Base-by-base conservation (phyloP, 2,888 invertebrate species). In the Tetragonisca angustula region DNA sequence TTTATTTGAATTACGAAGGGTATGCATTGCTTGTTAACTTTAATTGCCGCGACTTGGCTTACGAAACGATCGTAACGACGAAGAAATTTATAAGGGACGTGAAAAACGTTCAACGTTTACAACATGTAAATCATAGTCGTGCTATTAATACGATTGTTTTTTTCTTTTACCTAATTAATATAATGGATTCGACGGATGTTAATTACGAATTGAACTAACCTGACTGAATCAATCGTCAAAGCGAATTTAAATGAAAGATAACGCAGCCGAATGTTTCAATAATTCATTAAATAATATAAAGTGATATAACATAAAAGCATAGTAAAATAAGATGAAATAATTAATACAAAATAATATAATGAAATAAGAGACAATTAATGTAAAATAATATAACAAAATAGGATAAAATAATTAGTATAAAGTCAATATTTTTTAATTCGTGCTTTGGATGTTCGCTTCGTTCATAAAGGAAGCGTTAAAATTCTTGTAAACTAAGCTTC, bases 11-110 rank as follows among this genome's bases (percentile, higher is more conserved):
- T 59, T 59, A n/a, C n/a, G 56, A 59, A 59, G 56, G n/a, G 56
- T 59, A 59, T 43, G 43, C 43, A 43, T 59, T n/a, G n/a, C 56
- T 59, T n/a, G n/a, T 59, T 59, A 59, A 59, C 56, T 59, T 59
- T 56, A 56, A 56, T 59, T 59, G n/a, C 56, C n/a, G n/a, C 56
- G n/a, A 59, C 15, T 13, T n/a, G 56, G n/a, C 32, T 59, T 59
- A 59, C 56, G 56, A 59, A 59, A 59, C n/a, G 56, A 59, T 59
- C 56, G 56, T n/a, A 59, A n/a, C 56, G n/a, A 9, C 43, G 43
- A 43, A 43, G 43, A 43, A 59, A 59, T 59, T 59, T 59, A n/a
- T 59, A 59, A 21, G 15, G 15, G 56, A 15, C n/a, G n/a, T 15
- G n/a, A 59, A 59, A 59, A 59, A 59, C n/a, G 56, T n/a, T 59